Evolutionary conservation across 2,888 invertebrate genomes (phyloP).

Genomic region (Pseudanteris insignis): DNA sequence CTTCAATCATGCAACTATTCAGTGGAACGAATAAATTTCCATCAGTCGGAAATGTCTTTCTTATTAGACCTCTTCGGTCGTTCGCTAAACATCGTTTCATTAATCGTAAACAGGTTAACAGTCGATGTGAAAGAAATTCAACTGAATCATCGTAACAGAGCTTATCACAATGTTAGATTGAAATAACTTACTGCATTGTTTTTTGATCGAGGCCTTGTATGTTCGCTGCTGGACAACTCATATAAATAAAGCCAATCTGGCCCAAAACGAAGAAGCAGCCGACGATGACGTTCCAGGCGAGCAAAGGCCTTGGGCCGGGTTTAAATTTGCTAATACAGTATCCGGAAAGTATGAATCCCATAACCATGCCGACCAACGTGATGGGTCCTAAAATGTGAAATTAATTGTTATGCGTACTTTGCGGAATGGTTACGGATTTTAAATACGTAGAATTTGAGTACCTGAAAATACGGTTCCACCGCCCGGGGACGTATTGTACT

Average conservation of each 20-base stretch:
- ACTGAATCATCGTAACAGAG: too few species aligned
- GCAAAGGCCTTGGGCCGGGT: constrained; percentile 70
- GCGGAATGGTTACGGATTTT: too few species aligned
- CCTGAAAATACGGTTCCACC: constrained; percentile 76
- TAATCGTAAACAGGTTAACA: too few species aligned
- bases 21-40: too few species aligned
- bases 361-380: constrained; percentile 71
- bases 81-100: too few species aligned
- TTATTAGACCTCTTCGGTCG: too few species aligned
- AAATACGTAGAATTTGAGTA: too few species aligned
- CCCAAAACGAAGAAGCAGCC: constrained; percentile 69
- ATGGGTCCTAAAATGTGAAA: constrained; percentile 69
- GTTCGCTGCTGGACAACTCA: constrained; percentile 68
- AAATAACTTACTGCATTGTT: constrained; percentile 61
- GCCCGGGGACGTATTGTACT: constrained; percentile 74
- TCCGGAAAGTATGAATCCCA: constrained; percentile 72
- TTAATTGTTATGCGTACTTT: too few species aligned
- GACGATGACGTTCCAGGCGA: constrained; percentile 73
- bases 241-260: constrained; percentile 69
- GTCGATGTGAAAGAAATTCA: too few species aligned
- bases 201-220: constrained; percentile 61
- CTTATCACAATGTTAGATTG: too few species aligned
- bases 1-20: too few species aligned
- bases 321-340: constrained; percentile 71
- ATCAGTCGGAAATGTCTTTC: too few species aligned